Conservation (phyloP, 2,888 invertebrate species). For the Deilephila elpenor region DNA sequence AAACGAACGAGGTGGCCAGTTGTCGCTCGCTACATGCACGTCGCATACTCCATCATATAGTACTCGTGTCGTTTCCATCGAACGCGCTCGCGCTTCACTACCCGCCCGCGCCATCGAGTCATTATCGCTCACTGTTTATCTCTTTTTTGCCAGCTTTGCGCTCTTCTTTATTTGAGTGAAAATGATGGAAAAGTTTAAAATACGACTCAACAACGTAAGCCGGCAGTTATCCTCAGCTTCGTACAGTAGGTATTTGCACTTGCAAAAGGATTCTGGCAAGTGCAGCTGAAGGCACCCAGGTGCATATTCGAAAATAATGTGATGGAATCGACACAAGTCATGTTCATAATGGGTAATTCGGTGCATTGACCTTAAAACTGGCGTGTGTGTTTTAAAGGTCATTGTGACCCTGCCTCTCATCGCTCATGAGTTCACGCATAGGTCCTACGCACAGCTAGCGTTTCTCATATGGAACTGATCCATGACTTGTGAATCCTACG, state of each 20-base stretch:
- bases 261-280: background rate
- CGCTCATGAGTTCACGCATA: conserved; percentile 60
- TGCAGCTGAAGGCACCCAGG: background rate
- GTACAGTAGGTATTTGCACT: background rate
- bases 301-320: background rate
- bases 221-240: background rate
- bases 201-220: background rate
- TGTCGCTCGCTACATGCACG: conserved; percentile 73
- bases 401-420: conserved; percentile 49
- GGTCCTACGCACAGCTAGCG: conserved; percentile 62
- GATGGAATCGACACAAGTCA: conserved; percentile 56
- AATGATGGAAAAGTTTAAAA: background rate
- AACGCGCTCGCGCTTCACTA: conserved; percentile 29
- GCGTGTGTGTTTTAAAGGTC: conserved; percentile 40
- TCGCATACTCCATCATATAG: conserved; percentile 48
- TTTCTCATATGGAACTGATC: conserved; percentile 44
- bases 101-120: background rate
- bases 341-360: conserved; percentile 42
- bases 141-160: conserved; percentile 26
- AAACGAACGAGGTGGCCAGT: conserved; percentile 90
- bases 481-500: conserved; percentile 2
- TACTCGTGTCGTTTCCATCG: conserved; percentile 46
- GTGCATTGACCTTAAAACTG: conserved; percentile 48
- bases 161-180: conserved; percentile 29
- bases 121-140: conserved; percentile 4